Percentiles rank a stretch among this genome's conserved stretches.
These are phyloP conservation scores for Anhinga anhinga DNA, from an alignment of 2,113 vertebrate genomes.

Conservation along the genomic window DNA sequence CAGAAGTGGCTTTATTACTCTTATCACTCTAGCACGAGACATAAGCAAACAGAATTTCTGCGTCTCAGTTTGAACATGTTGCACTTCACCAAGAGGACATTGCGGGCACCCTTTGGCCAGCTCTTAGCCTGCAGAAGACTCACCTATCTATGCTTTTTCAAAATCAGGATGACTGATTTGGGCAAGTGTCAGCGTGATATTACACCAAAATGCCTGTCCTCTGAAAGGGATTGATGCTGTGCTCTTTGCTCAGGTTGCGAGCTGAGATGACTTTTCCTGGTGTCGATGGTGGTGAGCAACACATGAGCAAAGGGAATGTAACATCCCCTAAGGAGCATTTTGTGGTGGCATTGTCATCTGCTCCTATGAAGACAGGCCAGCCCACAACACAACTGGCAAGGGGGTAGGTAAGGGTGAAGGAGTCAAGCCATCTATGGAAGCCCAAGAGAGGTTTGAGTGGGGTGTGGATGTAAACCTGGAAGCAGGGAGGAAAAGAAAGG, in stretches of 20 bases:
- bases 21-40: not conserved
- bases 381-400: not conserved
- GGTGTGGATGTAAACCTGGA: not conserved
- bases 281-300: not conserved
- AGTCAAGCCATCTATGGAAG: not conserved
- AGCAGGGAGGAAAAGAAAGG: not conserved
- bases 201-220: fast-evolving
- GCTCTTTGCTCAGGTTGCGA: not conserved
- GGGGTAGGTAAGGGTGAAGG: not conserved
- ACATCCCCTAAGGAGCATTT: not conserved
- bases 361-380: not conserved
- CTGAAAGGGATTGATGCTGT: not conserved
- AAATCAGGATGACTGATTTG: not conserved
- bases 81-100: not conserved
- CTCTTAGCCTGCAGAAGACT: not conserved
- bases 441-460: not conserved
- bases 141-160: fast-evolving
- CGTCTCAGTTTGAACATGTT: fast-evolving
- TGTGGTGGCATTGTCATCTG: fast-evolving
- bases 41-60: not conserved
- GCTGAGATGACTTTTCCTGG: too few relatives aligned
- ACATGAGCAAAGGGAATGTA: fast-evolving
- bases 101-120: not conserved
- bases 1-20: not conserved
- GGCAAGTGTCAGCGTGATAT: fast-evolving